phyloP scores from a whole-genome alignment of 2,888 invertebrate genomes.

The Brachyopa scutellaris region DNA sequence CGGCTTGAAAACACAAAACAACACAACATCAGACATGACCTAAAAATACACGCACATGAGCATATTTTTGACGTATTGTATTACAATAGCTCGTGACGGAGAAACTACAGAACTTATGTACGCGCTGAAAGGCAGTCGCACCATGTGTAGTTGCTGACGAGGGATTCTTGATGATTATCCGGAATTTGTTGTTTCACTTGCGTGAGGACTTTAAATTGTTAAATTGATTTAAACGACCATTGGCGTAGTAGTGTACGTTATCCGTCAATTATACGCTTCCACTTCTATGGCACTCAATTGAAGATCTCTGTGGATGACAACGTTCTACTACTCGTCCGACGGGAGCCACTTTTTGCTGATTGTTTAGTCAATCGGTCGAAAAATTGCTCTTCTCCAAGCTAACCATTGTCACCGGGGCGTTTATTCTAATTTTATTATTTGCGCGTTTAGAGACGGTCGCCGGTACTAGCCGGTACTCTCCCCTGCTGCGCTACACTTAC shows the following conservation, averaged over 20 bases:
- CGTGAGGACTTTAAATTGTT: conserved; percentile 66
- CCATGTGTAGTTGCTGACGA: background rate
- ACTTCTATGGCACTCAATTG: too few species aligned
- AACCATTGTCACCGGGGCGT: too few species aligned
- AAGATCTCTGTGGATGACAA: too few species aligned
- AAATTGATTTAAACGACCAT: conserved; percentile 52
- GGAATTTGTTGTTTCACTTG: conserved; percentile 59
- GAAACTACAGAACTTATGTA: background rate
- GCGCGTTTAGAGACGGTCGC: too few species aligned
- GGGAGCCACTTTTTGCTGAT: too few species aligned
- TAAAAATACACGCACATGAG: conserved; percentile 1
- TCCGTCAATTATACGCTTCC: too few species aligned
- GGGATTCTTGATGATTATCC: conserved; percentile 34
- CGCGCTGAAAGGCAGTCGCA: conserved; percentile 8
- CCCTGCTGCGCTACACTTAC: too few species aligned
- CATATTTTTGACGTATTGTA: background rate
- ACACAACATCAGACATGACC: background rate
- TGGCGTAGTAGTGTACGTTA: conserved; percentile 5
- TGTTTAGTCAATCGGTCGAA: too few species aligned
- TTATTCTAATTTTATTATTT: too few species aligned
- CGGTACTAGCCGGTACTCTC: too few species aligned
- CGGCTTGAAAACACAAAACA: conserved; percentile 4
- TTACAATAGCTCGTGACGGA: conserved; percentile 9
- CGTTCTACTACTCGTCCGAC: too few species aligned
- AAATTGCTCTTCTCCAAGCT: too few species aligned